Evolutionary conservation across 1,140 invertebrate genomes (phyloP).

Genomic region (Drosophila albomicans): DNA sequence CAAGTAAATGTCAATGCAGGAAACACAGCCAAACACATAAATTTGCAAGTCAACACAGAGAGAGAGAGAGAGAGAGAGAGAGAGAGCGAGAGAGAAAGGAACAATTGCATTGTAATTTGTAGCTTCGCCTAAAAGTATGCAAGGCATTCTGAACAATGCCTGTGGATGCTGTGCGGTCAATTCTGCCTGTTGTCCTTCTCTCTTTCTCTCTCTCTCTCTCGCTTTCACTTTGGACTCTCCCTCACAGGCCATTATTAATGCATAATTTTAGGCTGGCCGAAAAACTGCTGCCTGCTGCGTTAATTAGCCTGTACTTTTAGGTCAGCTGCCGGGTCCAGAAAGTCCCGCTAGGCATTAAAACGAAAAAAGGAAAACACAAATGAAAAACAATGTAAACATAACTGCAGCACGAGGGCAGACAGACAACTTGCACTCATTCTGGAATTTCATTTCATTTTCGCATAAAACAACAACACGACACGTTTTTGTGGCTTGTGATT

Average conservation of each 20-base stretch:
- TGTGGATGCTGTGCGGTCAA: constrained; percentile 36
- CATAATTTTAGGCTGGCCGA: constrained; percentile 60
- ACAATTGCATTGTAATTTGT: constrained; percentile 79
- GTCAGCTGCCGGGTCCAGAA: constrained; percentile 13
- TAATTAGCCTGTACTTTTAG: constrained; percentile 70
- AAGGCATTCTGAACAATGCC: constrained; percentile 44
- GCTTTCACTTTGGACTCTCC: constrained; percentile 26
- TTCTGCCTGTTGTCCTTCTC: constrained; percentile 55
- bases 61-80: constrained; percentile 9
- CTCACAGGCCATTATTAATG: constrained; percentile 68
- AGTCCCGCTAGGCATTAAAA: not conserved
- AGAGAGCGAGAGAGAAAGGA: not conserved
- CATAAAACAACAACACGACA: not conserved
- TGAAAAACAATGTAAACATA: too few relatives aligned
- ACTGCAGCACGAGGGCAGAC: not conserved
- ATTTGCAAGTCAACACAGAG: constrained; percentile 43
- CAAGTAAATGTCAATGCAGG: constrained; percentile 81
- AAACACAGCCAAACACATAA: constrained; percentile 68
- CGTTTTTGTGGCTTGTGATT: constrained; percentile 18
- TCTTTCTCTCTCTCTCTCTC: constrained; percentile 6
- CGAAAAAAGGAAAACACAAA: not conserved
- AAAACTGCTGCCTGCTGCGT: constrained; percentile 32
- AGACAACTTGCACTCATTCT: not conserved
- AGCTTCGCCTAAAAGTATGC: constrained; percentile 57
- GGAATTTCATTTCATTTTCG: not conserved